Evolutionary conservation across 1,140 invertebrate species (phyloP).

Genomic region (Brachionus asplanchnoidis): DNA sequence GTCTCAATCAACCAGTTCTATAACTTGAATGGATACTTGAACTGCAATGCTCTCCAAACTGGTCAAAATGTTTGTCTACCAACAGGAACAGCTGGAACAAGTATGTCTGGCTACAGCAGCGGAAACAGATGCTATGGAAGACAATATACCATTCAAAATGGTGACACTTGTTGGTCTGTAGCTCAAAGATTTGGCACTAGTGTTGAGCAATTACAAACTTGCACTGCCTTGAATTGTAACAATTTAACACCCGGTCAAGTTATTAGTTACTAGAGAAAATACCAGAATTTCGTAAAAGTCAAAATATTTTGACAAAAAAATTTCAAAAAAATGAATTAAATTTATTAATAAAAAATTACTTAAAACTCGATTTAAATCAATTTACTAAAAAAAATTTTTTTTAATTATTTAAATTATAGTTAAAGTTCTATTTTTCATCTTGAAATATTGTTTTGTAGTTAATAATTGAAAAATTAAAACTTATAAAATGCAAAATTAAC

Average conservation of each 20-base stretch:
- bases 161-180: not conserved
- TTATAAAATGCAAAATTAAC: too few relatives aligned
- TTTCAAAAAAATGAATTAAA: too few relatives aligned
- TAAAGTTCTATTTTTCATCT: too few relatives aligned
- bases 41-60: not conserved
- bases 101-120: not conserved
- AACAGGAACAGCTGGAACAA: not conserved
- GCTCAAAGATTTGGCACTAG: not conserved
- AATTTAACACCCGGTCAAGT: not conserved
- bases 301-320: too few relatives aligned
- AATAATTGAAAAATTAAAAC: too few relatives aligned
- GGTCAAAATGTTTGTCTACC: not conserved
- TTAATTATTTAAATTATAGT: too few relatives aligned
- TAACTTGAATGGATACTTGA: not conserved
- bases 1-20: not conserved
- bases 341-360: too few relatives aligned
- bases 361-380: too few relatives aligned
- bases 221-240: not conserved
- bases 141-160: not conserved
- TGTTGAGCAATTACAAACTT: conserved; percentile 12
- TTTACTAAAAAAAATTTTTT: too few relatives aligned
- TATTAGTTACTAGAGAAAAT: not conserved
- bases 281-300: not conserved
- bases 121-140: not conserved
- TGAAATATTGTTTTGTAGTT: too few relatives aligned